A percentile compares a stretch with the other conserved stretches of the same genome.
phyloP scores from a whole-genome alignment of 2,113 vertebrate genomes.

The Tragelaphus buxtoni region DNA sequence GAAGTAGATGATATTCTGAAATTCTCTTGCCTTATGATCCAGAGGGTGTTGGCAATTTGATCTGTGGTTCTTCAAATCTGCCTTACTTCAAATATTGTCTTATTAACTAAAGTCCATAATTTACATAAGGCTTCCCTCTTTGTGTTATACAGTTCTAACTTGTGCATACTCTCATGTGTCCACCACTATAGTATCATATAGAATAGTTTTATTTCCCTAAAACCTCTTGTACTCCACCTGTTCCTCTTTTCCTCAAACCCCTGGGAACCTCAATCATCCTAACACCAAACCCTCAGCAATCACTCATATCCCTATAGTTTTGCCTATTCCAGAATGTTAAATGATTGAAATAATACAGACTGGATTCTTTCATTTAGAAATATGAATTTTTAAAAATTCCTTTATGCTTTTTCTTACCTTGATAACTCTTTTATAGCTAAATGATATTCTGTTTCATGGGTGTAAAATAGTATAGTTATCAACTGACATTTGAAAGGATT shows the following conservation, averaged over 20 bases:
- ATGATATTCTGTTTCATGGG: not conserved
- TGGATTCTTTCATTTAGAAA: not conserved
- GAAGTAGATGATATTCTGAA: too few species aligned
- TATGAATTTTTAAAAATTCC: not conserved
- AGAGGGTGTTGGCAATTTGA: too few species aligned
- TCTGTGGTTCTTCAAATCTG: too few species aligned
- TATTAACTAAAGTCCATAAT: not conserved
- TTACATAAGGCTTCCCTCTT: not conserved
- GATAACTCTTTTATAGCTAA: not conserved
- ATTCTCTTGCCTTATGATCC: too few species aligned
- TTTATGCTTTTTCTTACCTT: not conserved
- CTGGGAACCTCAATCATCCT: not conserved
- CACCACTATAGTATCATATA: not conserved
- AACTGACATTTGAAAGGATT: not conserved
- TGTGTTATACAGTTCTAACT: not conserved
- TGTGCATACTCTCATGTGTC: not conserved
- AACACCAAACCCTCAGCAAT: not conserved
- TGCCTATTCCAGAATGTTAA: not conserved
- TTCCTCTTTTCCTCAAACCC: not conserved
- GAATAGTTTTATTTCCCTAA: not conserved
- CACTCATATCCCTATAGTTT: not conserved
- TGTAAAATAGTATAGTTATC: not conserved
- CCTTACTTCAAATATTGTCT: not conserved
- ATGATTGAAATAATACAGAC: not conserved
- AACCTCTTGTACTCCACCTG: not conserved